A percentile compares a stretch with the other conserved stretches of the same genome.
phyloP scores from a whole-genome alignment of 2,113 vertebrate genomes.

The Hyla sarda region DNA sequence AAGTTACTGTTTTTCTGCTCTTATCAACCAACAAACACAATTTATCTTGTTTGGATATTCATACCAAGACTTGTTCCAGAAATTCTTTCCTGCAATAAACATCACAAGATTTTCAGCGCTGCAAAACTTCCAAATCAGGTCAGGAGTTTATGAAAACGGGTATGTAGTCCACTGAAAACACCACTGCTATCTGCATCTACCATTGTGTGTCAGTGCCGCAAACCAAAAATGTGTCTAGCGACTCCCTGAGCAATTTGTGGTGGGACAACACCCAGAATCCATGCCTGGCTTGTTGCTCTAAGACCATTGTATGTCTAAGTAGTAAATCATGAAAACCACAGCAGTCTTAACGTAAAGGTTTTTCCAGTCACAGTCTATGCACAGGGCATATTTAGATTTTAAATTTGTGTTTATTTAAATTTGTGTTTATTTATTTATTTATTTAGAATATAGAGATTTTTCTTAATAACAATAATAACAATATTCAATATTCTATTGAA shows the following conservation, averaged over 20 bases:
- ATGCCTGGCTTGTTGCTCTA: background rate
- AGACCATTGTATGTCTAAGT: constrained; percentile 6
- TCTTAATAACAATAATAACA: too few species aligned
- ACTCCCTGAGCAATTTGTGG: constrained; percentile 35
- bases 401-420: background rate
- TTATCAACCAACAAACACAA: constrained; percentile 4
- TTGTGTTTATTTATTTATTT: background rate
- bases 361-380: background rate
- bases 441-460: too few species aligned
- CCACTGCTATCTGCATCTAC: constrained; percentile 5
- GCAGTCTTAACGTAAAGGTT: background rate
- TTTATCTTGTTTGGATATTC: constrained; percentile 13
- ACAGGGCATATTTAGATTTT: background rate
- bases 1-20: background rate
- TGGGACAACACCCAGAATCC: constrained; percentile 42
- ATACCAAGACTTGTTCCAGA: constrained; percentile 5
- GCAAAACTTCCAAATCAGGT: constrained; percentile 32
- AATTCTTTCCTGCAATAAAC: background rate
- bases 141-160: constrained; percentile 53
- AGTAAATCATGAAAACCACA: constrained; percentile 3
- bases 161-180: constrained; percentile 39
- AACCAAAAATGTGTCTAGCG: constrained; percentile 40
- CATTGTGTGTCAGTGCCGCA: constrained; percentile 32
- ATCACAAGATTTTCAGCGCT: background rate
- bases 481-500: background rate